Evolutionary conservation across 2,888 invertebrate species (phyloP).

Genomic region (Hyposoter dolosus): DNA sequence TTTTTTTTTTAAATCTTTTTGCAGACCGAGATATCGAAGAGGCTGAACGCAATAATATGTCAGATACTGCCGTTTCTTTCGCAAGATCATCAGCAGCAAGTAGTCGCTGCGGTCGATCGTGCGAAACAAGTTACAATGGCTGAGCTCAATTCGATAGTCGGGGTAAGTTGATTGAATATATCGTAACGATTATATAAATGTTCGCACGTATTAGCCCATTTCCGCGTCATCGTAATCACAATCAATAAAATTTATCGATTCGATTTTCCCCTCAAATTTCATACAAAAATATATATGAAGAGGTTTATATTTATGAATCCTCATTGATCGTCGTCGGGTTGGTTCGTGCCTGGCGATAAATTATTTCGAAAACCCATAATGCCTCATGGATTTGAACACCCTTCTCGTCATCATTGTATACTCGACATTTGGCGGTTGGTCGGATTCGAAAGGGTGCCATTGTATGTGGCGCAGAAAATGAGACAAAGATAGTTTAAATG

Average conservation of each 20-base stretch:
- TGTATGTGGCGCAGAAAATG: constrained; percentile 6
- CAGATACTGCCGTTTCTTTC: constrained; percentile 98
- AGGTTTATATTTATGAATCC: not conserved
- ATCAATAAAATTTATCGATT: not conserved
- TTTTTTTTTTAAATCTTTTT: constrained; percentile 80
- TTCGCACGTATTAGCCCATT: not conserved
- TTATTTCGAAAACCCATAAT: constrained; percentile 48
- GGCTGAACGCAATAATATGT: constrained; percentile 97
- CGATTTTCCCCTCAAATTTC: not conserved
- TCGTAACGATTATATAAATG: not conserved
- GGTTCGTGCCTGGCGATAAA: constrained; percentile 33
- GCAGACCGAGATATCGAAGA: constrained; percentile 99
- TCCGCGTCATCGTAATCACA: not conserved
- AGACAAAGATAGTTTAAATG: not conserved
- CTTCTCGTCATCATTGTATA: constrained; percentile 24
- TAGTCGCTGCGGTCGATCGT: constrained; percentile 97
- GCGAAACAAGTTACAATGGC: constrained; percentile 99
- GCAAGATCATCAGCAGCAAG: constrained; percentile 98
- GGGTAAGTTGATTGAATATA: constrained; percentile 89
- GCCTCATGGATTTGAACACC: not conserved
- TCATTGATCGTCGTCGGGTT: not conserved
- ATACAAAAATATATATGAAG: not conserved
- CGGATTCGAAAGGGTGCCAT: constrained; percentile 38
- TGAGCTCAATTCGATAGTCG: constrained; percentile 97
- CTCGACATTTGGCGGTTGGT: constrained; percentile 67